These are phyloP conservation scores for Drosophila biarmipes DNA, from an alignment of 1,140 invertebrate genomes.

Conservation along the genomic window DNA sequence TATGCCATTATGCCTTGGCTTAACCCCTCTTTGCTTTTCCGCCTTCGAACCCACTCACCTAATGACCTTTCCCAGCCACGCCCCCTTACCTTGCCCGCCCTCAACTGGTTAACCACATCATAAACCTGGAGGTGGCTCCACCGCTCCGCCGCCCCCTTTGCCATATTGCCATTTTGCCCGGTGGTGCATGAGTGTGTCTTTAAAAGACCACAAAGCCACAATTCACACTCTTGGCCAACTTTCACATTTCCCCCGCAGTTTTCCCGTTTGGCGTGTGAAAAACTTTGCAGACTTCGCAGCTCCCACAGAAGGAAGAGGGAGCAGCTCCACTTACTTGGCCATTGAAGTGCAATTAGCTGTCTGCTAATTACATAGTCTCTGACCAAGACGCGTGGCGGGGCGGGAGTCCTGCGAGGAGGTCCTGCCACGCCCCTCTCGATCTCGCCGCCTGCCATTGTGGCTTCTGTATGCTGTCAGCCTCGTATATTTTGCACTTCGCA, in stretches of 20 bases:
- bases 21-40: background rate
- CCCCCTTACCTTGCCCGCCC: background rate
- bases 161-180: background rate
- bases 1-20: background rate
- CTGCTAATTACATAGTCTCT: slow-evolving; percentile 72
- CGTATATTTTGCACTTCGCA: slow-evolving; percentile 64
- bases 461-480: slow-evolving; percentile 40
- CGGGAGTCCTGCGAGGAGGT: background rate
- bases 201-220: slow-evolving; percentile 52
- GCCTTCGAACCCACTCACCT: slow-evolving; percentile 17
- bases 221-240: slow-evolving; percentile 57
- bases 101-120: slow-evolving; percentile 41
- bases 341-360: slow-evolving; percentile 78
- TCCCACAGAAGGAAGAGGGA: background rate
- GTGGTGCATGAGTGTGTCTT: slow-evolving; percentile 30
- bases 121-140: slow-evolving; percentile 38
- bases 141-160: background rate
- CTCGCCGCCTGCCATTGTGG: slow-evolving; percentile 3
- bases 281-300: slow-evolving; percentile 40
- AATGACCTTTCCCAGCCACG: slow-evolving; percentile 30
- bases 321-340: slow-evolving; percentile 48
- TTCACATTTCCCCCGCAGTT: slow-evolving; percentile 42
- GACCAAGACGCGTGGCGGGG: slow-evolving; percentile 21
- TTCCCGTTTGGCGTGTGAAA: slow-evolving; percentile 57
- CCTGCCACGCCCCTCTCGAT: slow-evolving; percentile 5